phyloP scores from a whole-genome alignment of 1,140 invertebrate genomes.

The Venustaconcha ellipsiformis region DNA sequence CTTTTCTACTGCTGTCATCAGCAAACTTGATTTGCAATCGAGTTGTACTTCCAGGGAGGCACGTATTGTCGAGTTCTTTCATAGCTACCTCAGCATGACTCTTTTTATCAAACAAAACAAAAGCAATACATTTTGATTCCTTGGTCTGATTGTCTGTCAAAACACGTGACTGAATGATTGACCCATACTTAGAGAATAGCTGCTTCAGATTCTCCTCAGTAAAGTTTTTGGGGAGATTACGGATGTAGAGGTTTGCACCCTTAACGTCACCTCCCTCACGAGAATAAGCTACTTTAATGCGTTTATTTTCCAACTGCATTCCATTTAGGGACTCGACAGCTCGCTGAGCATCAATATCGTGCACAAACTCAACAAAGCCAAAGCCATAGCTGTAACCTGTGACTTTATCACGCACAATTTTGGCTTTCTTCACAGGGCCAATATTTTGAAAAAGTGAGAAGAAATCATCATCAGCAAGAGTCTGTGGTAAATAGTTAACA shows the following conservation, averaged over 20 bases:
- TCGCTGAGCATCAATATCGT: constrained; percentile 84
- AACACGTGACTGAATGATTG: constrained; percentile 91
- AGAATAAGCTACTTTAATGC: constrained; percentile 91
- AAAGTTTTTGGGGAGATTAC: constrained; percentile 83
- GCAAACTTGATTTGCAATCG: constrained; percentile 89
- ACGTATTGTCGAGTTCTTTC: constrained; percentile 83
- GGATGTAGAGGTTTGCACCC: constrained; percentile 94
- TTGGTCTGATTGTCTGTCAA: constrained; percentile 89
- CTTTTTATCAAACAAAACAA: constrained; percentile 77
- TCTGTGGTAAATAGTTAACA: constrained; percentile 95
- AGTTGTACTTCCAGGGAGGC: constrained; percentile 85
- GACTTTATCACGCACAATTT: constrained; percentile 83
- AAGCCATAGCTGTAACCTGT: constrained; percentile 97
- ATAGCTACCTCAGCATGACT: constrained; percentile 90
- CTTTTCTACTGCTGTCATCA: constrained; percentile 89
- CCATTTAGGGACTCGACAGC: constrained; percentile 91
- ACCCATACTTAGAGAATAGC: constrained; percentile 87
- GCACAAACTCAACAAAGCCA: constrained; percentile 93
- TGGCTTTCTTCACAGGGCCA: constrained; percentile 81
- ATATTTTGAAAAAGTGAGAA: constrained; percentile 88
- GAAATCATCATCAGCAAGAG: constrained; percentile 90
- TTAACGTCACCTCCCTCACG: constrained; percentile 93
- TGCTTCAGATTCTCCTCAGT: constrained; percentile 81
- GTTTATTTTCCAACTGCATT: constrained; percentile 86
- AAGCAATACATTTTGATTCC: constrained; percentile 87